Evolutionary conservation across 2,113 vertebrate species (phyloP), one percentile per base, ranked within the genome.

Genomic region (Grallaria varia): DNA sequence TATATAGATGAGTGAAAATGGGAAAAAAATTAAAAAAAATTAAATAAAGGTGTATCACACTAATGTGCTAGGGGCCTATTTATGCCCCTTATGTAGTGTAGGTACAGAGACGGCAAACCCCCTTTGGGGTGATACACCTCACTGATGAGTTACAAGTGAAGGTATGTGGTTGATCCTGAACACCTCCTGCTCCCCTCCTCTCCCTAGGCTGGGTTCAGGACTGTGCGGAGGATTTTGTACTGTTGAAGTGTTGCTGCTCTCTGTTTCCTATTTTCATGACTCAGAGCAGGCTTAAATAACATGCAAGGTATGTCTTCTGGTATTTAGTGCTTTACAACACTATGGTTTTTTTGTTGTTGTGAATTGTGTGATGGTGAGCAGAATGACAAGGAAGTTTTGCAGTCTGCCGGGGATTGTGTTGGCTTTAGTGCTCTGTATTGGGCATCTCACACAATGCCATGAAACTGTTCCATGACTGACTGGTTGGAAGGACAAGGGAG

Each of bases 131-230:
- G 87, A 39, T 73, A 18, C 6, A 14, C 17, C 33, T 92, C 42
- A 24, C 2, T 42, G 63, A 17, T 68, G 30, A 85, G 63, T 80
- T 85, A 44, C 13, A 74, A 77, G 66, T 40, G 17, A 59, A 66
- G 16, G 17, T 42, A 5, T 58, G 30, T 66, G 35, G 16, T 53
- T 90, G 39, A 88, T 27, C 28, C 16, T 50, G 62, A 12, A 37
- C 4, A 14, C 6, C 8, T 76, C 28, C 8, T 0, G 5, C 14
- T 64, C 28, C 23, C 4, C 20, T 94, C 13, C 33, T 56, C 24
- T 59, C 0, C n/a, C 35, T 19, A 0, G 0, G 10, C 59, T 39
- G 20, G 27, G 33, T 73, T 25, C 55, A 21, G 47, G 59, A 47
- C 66, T 3, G 6, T 0, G 4, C 39, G 37, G 40, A 12, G 14